These are phyloP conservation scores for Sarcophaga carnaria DNA, from an alignment of 2,888 invertebrate genomes.

Conservation along the genomic window DNA sequence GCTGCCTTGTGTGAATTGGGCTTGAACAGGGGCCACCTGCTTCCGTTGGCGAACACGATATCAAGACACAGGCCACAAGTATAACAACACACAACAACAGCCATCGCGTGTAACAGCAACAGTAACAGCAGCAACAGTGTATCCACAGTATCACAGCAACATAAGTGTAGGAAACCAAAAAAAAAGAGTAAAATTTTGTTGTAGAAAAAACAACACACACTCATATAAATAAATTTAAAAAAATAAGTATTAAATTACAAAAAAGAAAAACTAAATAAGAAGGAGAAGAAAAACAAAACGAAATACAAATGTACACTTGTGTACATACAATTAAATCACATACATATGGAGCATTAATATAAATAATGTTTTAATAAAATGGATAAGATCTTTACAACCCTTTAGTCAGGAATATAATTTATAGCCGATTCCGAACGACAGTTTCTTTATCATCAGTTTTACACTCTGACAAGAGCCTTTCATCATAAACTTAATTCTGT, in stretches of 20 bases:
- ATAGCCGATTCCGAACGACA: too few species aligned
- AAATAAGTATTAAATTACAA: background rate
- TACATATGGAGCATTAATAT: too few species aligned
- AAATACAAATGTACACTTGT: background rate
- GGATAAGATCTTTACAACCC: too few species aligned
- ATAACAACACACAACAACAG: background rate
- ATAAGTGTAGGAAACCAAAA: slow-evolving; percentile 1
- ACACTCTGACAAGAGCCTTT: too few species aligned
- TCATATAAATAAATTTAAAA: slow-evolving; percentile 28
- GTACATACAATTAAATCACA: too few species aligned
- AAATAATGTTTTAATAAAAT: too few species aligned
- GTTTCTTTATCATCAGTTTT: too few species aligned
- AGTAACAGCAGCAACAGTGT: slow-evolving; percentile 19
- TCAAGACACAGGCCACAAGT: background rate
- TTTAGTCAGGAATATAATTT: too few species aligned
- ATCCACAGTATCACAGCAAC: slow-evolving; percentile 10
- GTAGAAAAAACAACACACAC: background rate
- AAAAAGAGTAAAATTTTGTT: background rate
- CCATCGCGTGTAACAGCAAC: background rate
- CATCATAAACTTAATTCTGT: too few species aligned
- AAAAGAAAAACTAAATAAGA: slow-evolving; percentile 20
- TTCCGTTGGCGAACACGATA: slow-evolving; percentile 11
- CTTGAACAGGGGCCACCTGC: slow-evolving; percentile 71
- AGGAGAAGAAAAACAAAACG: background rate
- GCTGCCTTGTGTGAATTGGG: slow-evolving; percentile 64